Percentiles rank a stretch among this genome's conserved stretches.
phyloP scores from a whole-genome alignment of 2,888 invertebrate genomes.

The Lasius fuliginosus region DNA sequence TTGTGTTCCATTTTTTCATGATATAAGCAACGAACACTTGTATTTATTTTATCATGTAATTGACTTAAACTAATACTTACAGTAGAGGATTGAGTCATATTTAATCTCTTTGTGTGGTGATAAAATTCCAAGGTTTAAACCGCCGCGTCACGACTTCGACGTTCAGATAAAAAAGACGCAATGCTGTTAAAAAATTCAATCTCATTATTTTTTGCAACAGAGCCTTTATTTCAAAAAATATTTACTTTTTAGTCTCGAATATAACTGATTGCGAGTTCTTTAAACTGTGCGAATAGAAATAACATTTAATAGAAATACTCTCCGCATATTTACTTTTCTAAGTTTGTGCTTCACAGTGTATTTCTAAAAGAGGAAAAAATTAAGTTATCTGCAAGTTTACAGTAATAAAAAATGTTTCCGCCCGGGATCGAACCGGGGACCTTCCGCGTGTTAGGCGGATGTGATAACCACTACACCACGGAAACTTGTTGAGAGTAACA shows the following conservation, averaged over 20 bases:
- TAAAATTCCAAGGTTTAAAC: conserved; percentile 14
- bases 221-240: background rate
- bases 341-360: background rate
- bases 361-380: background rate
- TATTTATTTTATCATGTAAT: background rate
- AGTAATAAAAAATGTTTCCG: conserved; percentile 89
- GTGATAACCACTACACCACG: conserved; percentile 97
- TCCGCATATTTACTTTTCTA: background rate
- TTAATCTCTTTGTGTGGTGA: conserved; percentile 15
- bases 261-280: background rate
- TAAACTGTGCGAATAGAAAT: background rate
- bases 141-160: background rate
- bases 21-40: background rate
- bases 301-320: background rate
- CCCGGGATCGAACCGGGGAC: conserved; percentile 96
- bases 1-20: background rate
- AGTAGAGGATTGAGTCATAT: background rate
- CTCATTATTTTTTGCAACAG: background rate
- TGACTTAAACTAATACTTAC: background rate
- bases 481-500: conserved; percentile 87
- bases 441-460: conserved; percentile 97
- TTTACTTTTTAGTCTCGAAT: background rate
- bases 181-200: background rate
- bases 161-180: background rate
- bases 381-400: background rate